These are phyloP conservation scores for Atta cephalotes DNA, from an alignment of 1,140 invertebrate species.

Conservation along the genomic window DNA sequence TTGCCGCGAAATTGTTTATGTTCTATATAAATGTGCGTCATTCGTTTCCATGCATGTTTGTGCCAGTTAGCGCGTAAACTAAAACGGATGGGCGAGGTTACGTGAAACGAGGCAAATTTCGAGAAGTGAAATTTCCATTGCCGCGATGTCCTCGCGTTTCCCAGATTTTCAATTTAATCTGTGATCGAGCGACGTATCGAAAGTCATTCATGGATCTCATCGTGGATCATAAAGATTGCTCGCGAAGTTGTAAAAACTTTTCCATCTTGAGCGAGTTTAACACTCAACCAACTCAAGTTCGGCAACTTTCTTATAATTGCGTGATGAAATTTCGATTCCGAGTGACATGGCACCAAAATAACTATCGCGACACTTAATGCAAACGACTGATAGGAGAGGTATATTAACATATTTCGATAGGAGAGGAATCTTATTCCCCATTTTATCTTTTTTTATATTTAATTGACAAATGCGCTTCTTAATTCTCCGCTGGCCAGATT, in stretches of 20 bases:
- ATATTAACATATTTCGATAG: background rate
- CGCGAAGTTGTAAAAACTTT: slow-evolving; percentile 66
- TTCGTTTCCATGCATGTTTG: slow-evolving; percentile 16
- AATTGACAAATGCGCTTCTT: slow-evolving; percentile 1
- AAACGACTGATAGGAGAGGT: background rate
- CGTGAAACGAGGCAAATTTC: slow-evolving; percentile 46
- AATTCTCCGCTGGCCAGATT: too few relatives aligned
- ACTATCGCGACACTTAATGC: background rate
- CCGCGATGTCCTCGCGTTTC: slow-evolving; percentile 22
- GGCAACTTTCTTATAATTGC: slow-evolving; percentile 47
- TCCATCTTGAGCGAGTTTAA: slow-evolving; percentile 41
- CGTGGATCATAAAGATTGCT: slow-evolving; percentile 43
- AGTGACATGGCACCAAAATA: slow-evolving; percentile 2
- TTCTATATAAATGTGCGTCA: background rate
- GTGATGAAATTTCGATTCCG: slow-evolving; percentile 49
- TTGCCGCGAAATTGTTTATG: background rate
- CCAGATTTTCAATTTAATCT: slow-evolving; percentile 40
- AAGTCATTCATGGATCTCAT: slow-evolving; percentile 58
- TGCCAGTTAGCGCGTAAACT: background rate
- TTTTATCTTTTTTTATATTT: background rate
- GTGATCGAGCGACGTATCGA: slow-evolving; percentile 42
- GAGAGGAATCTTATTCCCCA: background rate
- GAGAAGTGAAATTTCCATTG: slow-evolving; percentile 64
- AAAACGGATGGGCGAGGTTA: background rate
- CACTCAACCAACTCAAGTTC: slow-evolving; percentile 1